Conservation (phyloP, 2,888 invertebrate species). For the Caenorhabditis sp. region DNA sequence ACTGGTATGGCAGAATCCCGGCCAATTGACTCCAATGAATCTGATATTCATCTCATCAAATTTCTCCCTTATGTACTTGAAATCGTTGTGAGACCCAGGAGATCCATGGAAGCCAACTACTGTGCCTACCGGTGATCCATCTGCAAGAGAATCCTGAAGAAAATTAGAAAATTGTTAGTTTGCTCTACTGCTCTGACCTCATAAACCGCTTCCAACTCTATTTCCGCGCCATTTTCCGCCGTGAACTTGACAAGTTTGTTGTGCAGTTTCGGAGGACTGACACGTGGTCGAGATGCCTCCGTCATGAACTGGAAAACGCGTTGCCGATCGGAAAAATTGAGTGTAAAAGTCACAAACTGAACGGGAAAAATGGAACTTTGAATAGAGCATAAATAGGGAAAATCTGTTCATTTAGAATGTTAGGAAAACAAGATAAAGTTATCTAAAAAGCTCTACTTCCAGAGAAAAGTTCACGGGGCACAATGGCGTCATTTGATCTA, state of each 20-base stretch:
- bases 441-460: too few relatives aligned
- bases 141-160: conserved; percentile 67
- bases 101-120: conserved; percentile 72
- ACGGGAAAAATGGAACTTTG: too few relatives aligned
- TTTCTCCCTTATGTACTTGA: conserved; percentile 69
- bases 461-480: conserved; percentile 4
- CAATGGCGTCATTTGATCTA: not conserved
- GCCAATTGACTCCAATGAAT: conserved; percentile 73
- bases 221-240: conserved; percentile 16
- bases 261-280: conserved; percentile 13
- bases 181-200: conserved; percentile 34
- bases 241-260: conserved; percentile 23
- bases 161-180: not conserved
- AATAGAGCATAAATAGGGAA: too few relatives aligned
- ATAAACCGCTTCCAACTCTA: conserved; percentile 52
- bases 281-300: not conserved
- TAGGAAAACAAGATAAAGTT: too few relatives aligned
- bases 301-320: not conserved
- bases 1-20: conserved; percentile 64
- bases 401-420: too few relatives aligned
- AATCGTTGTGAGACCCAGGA: conserved; percentile 75
- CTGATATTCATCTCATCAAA: conserved; percentile 66
- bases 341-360: too few relatives aligned
- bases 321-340: too few relatives aligned
- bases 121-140: conserved; percentile 66